Percentiles rank a stretch among this genome's conserved stretches.
phyloP scores from a whole-genome alignment of 2,797 vertebrate genomes.

The Cyclopterus lumpus region DNA sequence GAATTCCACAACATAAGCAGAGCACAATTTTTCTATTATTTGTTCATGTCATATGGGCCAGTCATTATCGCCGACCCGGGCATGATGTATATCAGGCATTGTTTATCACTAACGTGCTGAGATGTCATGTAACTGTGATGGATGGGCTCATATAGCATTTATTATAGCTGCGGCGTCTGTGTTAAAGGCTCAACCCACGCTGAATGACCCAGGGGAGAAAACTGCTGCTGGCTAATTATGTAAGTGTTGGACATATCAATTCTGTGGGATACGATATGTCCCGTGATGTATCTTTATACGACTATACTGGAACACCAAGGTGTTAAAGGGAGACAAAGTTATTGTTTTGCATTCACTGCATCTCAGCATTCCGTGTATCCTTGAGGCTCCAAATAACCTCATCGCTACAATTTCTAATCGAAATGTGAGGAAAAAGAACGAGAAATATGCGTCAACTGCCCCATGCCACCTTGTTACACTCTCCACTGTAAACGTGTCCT shows the following conservation, averaged over 20 bases:
- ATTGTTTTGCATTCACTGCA: background rate
- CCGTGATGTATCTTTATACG: constrained; percentile 26
- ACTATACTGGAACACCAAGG: background rate
- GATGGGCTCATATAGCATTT: constrained; percentile 67
- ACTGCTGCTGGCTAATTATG: constrained; percentile 42
- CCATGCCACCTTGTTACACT: constrained; percentile 15
- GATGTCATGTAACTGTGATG: constrained; percentile 73
- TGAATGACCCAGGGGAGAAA: constrained; percentile 53
- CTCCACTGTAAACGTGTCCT: constrained; percentile 6
- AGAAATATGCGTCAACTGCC: constrained; percentile 6
- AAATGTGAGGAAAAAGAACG: constrained; percentile 4
- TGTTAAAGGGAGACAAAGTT: constrained; percentile 17
- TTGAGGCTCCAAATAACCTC: too few species aligned
- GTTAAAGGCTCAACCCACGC: constrained; percentile 68
- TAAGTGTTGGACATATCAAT: constrained; percentile 47
- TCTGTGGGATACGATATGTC: constrained; percentile 34
- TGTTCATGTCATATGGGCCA: constrained; percentile 33
- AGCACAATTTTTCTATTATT: constrained; percentile 1
- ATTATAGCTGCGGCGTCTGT: constrained; percentile 69
- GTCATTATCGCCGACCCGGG: constrained; percentile 55
- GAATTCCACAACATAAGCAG: constrained; percentile 46
- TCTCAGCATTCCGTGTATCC: background rate
- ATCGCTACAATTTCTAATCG: constrained; percentile 1
- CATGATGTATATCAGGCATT: constrained; percentile 57
- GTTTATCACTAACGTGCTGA: constrained; percentile 67